Evolutionary conservation across 64 coral and sea anemone genomes (phyloP).

Genomic region (Stylophora pistillata): DNA sequence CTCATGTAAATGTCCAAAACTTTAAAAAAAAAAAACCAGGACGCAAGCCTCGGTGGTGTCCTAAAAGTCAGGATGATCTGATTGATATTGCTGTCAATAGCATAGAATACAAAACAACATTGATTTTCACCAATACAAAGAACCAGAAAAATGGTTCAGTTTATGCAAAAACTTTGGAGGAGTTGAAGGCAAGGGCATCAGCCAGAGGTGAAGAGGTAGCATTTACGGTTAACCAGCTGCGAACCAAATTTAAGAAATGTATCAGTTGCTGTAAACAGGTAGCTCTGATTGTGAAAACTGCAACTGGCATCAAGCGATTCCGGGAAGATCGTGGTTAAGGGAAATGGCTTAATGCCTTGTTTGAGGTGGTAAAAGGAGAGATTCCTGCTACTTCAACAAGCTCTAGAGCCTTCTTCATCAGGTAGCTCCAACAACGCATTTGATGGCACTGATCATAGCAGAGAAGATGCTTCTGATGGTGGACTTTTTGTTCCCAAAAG

Average conservation of each 20-base stretch:
- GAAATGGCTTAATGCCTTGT: slow-evolving; percentile 35
- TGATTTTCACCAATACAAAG: slow-evolving; percentile 44
- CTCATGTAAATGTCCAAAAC: no score
- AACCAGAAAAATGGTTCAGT: slow-evolving; percentile 29
- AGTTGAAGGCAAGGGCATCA: slow-evolving; percentile 32
- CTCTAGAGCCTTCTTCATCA: slow-evolving; percentile 25
- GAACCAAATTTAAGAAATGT: slow-evolving; percentile 48
- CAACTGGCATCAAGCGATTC: slow-evolving; percentile 53
- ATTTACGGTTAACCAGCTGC: slow-evolving; percentile 38
- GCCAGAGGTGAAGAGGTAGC: slow-evolving; percentile 12
- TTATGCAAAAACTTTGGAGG: slow-evolving; percentile 35
- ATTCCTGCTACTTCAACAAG: slow-evolving; percentile 38
- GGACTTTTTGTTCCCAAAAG: slow-evolving; percentile 8
- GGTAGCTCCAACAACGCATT: slow-evolving; percentile 7
- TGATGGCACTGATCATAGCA: background rate
- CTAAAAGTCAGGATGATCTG: slow-evolving; percentile 31
- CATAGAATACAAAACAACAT: slow-evolving; percentile 8
- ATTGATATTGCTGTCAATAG: slow-evolving; percentile 44
- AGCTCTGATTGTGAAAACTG: slow-evolving; percentile 32
- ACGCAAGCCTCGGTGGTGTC: slow-evolving; percentile 22
- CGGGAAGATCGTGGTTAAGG: slow-evolving; percentile 25
- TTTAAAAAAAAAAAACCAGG: slow-evolving; percentile 34
- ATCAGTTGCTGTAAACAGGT: slow-evolving; percentile 56
- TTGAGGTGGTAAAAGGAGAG: slow-evolving; percentile 35
- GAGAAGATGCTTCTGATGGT: slow-evolving; percentile 4